Base-by-base conservation (phyloP, 2,113 vertebrate species). In the Cygnus atratus region DNA sequence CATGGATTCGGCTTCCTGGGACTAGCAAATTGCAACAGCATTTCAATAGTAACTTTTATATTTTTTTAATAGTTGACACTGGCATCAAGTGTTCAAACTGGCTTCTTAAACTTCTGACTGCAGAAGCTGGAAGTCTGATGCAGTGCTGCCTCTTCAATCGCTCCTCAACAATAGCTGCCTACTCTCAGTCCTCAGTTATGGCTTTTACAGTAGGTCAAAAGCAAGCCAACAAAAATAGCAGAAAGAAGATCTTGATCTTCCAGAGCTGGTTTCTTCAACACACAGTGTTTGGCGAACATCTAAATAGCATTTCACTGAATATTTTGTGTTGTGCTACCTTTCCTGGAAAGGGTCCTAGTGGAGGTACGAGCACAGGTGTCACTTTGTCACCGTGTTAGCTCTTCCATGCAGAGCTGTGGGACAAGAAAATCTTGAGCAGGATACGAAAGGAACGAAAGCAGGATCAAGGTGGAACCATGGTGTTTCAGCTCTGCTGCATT, bases 1-100 rank as follows among this genome's bases (percentile, higher is more conserved):
- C 20, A 1, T 43, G 3, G 35, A 98, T 98, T 97, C 91, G 87
- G 97, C 25, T 63, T 61, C 50, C 62, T 50, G 80, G 55, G 9
- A 9, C 6, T 46, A 48, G 44, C 44, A 48, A 35, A 72, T 17
- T 15, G 44, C 65, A 33, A 10, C 59, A 7, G 8, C 33, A 41
- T 21, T 61, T 68, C n/a, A 41, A 8, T 13, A 24, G 19, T 21
- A 28, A 54, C 28, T 39, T 67, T 11, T 46, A 22, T 43, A 2
- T 43, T 81, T 39, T 25, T 25, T 33, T 44, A 39, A 20, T 37
- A 28, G 31, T 24, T 28, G 68, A 31, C 19, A 6, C 39, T 11
- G 35, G 57, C 28, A 81, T 52, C 8, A 2, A 35, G 26, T 19
- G 31, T 75, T 84, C 35, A 11, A 54, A 63, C 48, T 65, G 4